Conservation (phyloP, 2,797 vertebrate species). For the Lycodopsis pacificus region DNA sequence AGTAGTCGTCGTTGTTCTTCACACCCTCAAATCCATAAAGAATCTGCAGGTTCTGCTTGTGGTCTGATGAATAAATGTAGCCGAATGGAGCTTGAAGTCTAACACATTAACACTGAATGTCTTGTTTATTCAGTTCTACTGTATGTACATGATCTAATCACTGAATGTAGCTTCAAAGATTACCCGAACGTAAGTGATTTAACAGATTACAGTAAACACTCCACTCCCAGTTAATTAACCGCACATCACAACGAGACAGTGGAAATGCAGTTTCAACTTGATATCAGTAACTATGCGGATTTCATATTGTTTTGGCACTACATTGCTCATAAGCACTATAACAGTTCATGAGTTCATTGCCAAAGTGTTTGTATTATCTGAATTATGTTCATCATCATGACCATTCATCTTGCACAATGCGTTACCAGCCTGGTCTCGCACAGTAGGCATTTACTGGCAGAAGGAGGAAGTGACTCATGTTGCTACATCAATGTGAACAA, state of each 20-base stretch:
- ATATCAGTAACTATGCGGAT: not conserved
- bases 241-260: slow-evolving; percentile 22
- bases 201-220: too few species aligned
- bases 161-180: not conserved
- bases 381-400: slow-evolving; percentile 7
- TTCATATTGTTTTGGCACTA: not conserved
- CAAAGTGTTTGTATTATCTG: not conserved
- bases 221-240: too few species aligned
- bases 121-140: slow-evolving; percentile 11
- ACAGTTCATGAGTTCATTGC: not conserved
- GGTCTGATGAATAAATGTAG: not conserved
- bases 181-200: too few species aligned
- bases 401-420: slow-evolving; percentile 21
- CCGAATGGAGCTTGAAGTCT: not conserved
- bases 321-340: not conserved
- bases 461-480: slow-evolving; percentile 67
- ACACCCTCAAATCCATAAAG: not conserved
- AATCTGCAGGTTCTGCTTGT: not conserved
- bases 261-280: slow-evolving; percentile 11
- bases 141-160: slow-evolving; percentile 21
- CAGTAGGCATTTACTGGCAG: slow-evolving; percentile 56
- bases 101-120: slow-evolving; percentile 1
- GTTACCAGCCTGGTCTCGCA: slow-evolving; percentile 20
- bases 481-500: slow-evolving; percentile 35
- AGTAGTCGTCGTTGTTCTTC: not conserved